phyloP scores from a whole-genome alignment of 2,113 vertebrate species.

The Seriola rivoliana region DNA sequence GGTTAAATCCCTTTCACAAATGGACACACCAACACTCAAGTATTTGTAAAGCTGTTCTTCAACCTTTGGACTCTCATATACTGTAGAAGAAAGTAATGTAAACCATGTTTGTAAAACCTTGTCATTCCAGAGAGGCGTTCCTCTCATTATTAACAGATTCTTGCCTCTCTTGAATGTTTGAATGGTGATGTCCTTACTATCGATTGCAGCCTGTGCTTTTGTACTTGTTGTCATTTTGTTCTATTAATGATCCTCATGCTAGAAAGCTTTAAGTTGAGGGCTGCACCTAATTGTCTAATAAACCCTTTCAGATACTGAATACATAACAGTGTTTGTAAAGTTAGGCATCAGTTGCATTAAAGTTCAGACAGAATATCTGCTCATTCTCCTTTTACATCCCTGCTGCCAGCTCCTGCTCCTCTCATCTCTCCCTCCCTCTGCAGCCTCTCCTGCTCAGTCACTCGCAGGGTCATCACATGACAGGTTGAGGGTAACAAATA shows the following conservation, averaged over 20 bases:
- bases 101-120: neutral
- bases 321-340: neutral
- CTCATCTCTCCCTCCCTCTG: neutral
- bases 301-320: no score
- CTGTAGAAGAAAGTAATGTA: no score
- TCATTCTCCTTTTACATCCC: neutral
- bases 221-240: neutral
- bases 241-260: neutral
- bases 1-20: constrained; percentile 5
- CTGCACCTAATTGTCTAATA: neutral
- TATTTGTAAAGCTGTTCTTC: neutral
- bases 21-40: neutral
- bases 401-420: neutral
- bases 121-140: neutral
- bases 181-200: neutral
- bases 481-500: neutral
- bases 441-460: neutral
- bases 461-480: neutral
- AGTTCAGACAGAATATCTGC: neutral
- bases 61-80: neutral
- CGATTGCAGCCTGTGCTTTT: neutral
- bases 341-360: neutral
- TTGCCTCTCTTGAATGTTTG: neutral
- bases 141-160: neutral
- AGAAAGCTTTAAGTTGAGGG: neutral